Conservation (phyloP, 2,113 vertebrate genomes). For the Atrichornis clamosus region DNA sequence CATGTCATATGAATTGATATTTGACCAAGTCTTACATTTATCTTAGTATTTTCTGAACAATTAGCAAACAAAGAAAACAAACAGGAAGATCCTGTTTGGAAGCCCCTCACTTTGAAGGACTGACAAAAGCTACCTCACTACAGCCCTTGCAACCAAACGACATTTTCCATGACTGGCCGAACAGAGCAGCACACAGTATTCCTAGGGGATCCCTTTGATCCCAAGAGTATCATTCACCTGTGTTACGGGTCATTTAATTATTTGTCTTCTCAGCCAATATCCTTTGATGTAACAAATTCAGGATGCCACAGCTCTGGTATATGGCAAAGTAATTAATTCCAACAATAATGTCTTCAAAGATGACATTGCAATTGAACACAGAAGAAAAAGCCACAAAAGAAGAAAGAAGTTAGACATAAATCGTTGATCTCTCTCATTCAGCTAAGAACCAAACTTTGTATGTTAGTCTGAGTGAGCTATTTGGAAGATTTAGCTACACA, state of each 20-base stretch:
- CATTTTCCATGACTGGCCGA: background rate
- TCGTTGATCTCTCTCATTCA: background rate
- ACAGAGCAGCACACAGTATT: background rate
- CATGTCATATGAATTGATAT: background rate
- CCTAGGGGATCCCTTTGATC: constrained; percentile 42
- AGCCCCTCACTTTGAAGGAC: constrained; percentile 11
- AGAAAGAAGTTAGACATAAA: background rate
- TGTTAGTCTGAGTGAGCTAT: background rate
- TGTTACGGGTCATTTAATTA: constrained; percentile 51
- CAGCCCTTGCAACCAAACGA: background rate
- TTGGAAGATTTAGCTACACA: background rate
- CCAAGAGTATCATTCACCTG: constrained; percentile 30
- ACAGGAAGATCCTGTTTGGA: constrained; percentile 59
- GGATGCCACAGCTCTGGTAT: background rate
- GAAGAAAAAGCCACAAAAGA: background rate
- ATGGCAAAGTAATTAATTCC: constrained; percentile 18
- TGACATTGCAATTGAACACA: background rate
- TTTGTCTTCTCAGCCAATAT: constrained; percentile 26
- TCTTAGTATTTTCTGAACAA: background rate
- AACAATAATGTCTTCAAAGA: background rate
- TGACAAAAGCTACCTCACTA: background rate
- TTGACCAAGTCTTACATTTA: background rate
- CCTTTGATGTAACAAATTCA: constrained; percentile 59
- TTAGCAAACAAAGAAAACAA: constrained; percentile 15
- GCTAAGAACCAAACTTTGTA: background rate